Base-by-base conservation (phyloP, 2,113 vertebrate species). In the Strix uralensis region DNA sequence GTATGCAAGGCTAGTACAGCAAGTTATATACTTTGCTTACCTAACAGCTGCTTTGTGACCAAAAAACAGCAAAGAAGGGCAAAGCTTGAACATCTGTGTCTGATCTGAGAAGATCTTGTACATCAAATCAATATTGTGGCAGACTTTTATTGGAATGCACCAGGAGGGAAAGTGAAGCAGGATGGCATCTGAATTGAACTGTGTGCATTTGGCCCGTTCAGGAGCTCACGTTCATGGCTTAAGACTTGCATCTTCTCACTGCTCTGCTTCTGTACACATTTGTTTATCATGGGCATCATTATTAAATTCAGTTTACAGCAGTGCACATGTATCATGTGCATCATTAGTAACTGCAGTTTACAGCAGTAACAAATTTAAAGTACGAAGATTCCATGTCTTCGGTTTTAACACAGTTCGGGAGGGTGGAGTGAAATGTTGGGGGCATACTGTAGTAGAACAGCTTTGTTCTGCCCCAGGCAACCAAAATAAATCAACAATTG, bases 301-400 rank as follows among this genome's bases (percentile, higher is more conserved):
- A 16, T 30, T 34, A 40, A 86, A 88, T 38, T 40, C 54, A 40
- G 34, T 17, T 77, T 40, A 57, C 13, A 49, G 66, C 40, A 34
- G 40, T 12, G 27, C 63, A 38, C 13, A 0, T 0, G 1, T 21
- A 8, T 14, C 11, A 2, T 1, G 1, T 32, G 20, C 40, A 17
- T 38, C 47, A 7, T 34, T 21, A 51, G 40, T 52, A 78, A 19
- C 1, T 40, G 46, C 18, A 54, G 23, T 36, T 73, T 34, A 54
- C 15, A 66, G 59, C 46, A 59, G 18, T 38, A 52, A 40, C 19
- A 29, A 82, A 3, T 32, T 17, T 30, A 17, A 73, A 65, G 17
- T 54, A 57, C 6, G 9, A 55, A 51, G 30, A 36, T 52, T 79
- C 72, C 7, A 44, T 51, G 22, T 78, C 52, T 70, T 55, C 25